Evolutionary conservation across 2,888 invertebrate species (phyloP), one percentile per base, ranked within the genome.

Genomic region (Cheilosia vernalis): DNA sequence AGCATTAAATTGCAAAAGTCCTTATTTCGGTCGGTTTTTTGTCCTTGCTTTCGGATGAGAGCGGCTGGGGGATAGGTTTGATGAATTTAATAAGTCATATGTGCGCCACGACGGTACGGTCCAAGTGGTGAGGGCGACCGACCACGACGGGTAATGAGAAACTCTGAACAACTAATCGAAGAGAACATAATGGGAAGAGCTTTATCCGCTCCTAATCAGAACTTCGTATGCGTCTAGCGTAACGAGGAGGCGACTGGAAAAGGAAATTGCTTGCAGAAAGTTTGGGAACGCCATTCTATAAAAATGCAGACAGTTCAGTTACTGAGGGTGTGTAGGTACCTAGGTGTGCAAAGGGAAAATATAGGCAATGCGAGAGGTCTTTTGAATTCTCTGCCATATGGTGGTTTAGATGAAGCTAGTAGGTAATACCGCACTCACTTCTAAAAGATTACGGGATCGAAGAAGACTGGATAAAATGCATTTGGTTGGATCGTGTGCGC

Each of bases 1-100:
- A 85, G 72, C 85, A 81, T 81, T 67, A 85, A 85, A 85, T 85
- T 85, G 81, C 72, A 72, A 77, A 72, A 72, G 72, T 72, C 74
- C 64, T 80, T 66, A 60, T 85, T 85, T 81, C 42, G 66, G 81
- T 55, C 49, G 49, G 60, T 81, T 33, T 51, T 58, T 61, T 47
- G n/a, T 42, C 44, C 37, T 64, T 69, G n/a, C 61, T 63, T 63
- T 63, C 17, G 33, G 66, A 33, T 42, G 51, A 42, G 44, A 49
- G 37, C 19, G 13, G 61, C 42, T 61, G 67, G 63, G 63, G 42
- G 44, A 67, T 42, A 40, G 69, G 49, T 40, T 76, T 55, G 70
- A 77, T 67, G 81, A 67, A 77, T 67, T 66, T 72, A 63, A 66
- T 66, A 80, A 73, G 73, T 80, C 80, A 67, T 73, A 44, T 53